These are phyloP conservation scores for Phrynocephalus guinanensis DNA, from an alignment of 2,797 vertebrate genomes.

Conservation along the genomic window DNA sequence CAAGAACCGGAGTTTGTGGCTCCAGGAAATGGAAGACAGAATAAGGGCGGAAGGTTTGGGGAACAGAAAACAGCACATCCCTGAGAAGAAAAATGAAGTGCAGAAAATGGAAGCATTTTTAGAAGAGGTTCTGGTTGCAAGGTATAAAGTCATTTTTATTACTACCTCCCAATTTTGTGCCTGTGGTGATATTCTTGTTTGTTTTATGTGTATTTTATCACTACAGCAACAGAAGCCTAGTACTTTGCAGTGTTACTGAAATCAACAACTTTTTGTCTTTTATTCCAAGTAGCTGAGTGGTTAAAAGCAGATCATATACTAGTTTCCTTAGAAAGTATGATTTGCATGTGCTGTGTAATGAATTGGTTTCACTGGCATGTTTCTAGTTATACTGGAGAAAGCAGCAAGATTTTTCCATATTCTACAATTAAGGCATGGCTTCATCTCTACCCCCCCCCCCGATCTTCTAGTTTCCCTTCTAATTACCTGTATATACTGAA, in stretches of 20 bases:
- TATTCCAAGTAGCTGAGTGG: neutral
- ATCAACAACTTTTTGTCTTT: slow-evolving; percentile 1
- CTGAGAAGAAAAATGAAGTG: slow-evolving; percentile 88
- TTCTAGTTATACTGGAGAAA: neutral
- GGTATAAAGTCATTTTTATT: slow-evolving; percentile 75
- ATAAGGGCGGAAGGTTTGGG: slow-evolving; percentile 88
- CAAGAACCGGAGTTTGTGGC: slow-evolving; percentile 89
- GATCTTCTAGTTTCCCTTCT: neutral
- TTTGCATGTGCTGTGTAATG: neutral
- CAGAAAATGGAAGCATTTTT: slow-evolving; percentile 92
- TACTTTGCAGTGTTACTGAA: neutral
- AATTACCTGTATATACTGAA: neutral
- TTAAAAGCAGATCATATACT: neutral
- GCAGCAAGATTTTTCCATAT: neutral
- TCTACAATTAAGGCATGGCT: neutral
- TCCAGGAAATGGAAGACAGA: slow-evolving; percentile 90
- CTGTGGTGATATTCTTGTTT: neutral
- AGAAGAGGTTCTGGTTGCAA: slow-evolving; percentile 90
- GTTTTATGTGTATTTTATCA: neutral
- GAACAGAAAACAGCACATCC: slow-evolving; percentile 83
- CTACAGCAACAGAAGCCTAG: neutral
- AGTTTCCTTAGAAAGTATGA: neutral
- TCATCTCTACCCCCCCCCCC: neutral
- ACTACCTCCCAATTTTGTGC: slow-evolving; percentile 19
- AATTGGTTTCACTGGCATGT: neutral